Conservation (phyloP, 2,113 vertebrate species). For the Acrocephalus kingi region DNA sequence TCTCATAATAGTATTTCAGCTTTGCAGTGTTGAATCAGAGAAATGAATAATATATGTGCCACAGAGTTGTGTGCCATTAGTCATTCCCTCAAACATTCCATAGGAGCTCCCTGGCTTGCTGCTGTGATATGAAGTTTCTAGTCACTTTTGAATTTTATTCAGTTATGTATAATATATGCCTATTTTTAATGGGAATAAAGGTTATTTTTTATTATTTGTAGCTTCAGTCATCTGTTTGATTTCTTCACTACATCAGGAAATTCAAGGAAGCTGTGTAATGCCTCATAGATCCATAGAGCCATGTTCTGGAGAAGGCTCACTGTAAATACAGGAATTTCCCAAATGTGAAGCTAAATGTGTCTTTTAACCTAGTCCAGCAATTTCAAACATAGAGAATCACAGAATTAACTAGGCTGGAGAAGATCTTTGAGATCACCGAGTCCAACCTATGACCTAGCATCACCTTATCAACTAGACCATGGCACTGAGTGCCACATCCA, state of each 20-base stretch:
- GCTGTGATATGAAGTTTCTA: not conserved
- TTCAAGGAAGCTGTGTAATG: not conserved
- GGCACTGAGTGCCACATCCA: not conserved
- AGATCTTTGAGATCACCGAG: not conserved
- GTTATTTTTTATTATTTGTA: constrained; percentile 33
- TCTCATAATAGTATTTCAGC: not conserved
- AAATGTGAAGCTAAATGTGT: not conserved
- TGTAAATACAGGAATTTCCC: not conserved
- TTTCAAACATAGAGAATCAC: not conserved
- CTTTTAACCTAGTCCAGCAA: not conserved
- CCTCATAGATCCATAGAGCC: not conserved
- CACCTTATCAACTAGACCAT: not conserved
- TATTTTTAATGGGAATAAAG: constrained; percentile 56
- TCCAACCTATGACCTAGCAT: not conserved
- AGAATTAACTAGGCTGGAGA: not conserved
- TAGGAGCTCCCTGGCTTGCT: not conserved
- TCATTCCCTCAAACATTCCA: not conserved
- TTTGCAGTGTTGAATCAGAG: not conserved
- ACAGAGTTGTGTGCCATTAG: not conserved
- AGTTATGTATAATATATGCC: not conserved
- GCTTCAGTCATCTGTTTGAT: not conserved
- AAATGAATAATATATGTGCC: not conserved
- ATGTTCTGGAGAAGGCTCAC: not conserved
- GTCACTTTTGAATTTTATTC: not conserved
- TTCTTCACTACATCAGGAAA: not conserved